Evolutionary conservation across 2,113 vertebrate species (phyloP).

Genomic region (Vombatus ursinus): DNA sequence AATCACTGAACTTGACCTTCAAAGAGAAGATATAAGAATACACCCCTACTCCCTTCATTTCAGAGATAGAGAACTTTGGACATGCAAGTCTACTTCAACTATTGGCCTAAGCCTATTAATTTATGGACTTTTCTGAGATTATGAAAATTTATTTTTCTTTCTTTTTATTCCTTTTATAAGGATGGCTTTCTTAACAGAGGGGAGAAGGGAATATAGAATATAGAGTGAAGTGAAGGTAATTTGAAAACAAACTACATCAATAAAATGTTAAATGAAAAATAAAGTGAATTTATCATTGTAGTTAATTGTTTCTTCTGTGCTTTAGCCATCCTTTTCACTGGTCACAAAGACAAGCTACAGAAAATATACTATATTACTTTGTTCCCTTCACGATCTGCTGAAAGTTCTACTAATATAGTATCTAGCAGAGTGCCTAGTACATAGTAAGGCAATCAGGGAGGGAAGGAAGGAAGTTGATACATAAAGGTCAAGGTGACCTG

Average conservation of each 20-base stretch:
- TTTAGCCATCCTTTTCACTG: neutral
- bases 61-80: too few species aligned
- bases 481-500: neutral
- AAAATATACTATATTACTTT: neutral
- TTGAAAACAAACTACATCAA: neutral
- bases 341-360: neutral
- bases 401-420: neutral
- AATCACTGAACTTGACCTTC: neutral
- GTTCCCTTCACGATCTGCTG: neutral
- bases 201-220: neutral
- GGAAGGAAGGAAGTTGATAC: neutral
- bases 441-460: neutral
- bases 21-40: neutral
- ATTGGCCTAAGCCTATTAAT: neutral
- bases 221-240: neutral
- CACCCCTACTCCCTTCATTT: neutral
- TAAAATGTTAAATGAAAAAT: neutral
- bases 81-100: neutral
- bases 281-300: neutral
- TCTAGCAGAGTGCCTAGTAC: neutral
- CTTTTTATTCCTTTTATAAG: neutral
- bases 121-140: neutral
- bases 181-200: neutral
- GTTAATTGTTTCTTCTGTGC: neutral
- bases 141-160: neutral